A percentile compares a stretch with the other conserved stretches of the same genome.
Evolutionary conservation across 2,888 invertebrate species (phyloP).

Genomic region (Calephelis perditalis): DNA sequence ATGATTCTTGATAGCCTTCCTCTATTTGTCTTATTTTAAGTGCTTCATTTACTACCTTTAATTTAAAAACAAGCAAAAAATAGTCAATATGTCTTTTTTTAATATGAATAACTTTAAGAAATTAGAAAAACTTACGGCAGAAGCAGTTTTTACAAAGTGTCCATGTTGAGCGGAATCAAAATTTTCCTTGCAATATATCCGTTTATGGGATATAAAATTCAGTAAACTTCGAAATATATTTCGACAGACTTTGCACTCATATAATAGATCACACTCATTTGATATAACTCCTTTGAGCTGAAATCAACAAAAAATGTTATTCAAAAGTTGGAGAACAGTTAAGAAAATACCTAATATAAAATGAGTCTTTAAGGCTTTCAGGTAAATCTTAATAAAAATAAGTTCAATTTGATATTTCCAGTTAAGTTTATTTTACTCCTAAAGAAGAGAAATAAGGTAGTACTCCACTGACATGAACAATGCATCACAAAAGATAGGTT

Average conservation of each 20-base stretch:
- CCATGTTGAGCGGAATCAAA: constrained; percentile 67
- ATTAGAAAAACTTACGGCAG: constrained; percentile 54
- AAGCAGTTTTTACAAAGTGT: constrained; percentile 60
- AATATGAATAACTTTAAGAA: constrained; percentile 15
- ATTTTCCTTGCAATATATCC: constrained; percentile 85
- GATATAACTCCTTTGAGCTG: constrained; percentile 86
- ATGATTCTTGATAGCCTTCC: constrained; percentile 59
- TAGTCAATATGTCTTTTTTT: neutral
- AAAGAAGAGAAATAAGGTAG: no score
- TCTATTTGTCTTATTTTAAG: constrained; percentile 69
- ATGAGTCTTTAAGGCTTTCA: no score
- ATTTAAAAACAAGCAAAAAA: constrained; percentile 24
- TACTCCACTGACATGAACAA: no score
- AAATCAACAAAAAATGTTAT: constrained; percentile 37
- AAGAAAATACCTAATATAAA: no score
- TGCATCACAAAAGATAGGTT: no score
- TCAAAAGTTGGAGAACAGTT: neutral
- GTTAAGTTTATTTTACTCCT: no score
- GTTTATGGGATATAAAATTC: constrained; percentile 93
- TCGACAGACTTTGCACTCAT: constrained; percentile 92
- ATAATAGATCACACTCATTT: constrained; percentile 92
- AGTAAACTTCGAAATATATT: constrained; percentile 91
- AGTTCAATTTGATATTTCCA: no score
- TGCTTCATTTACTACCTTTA: constrained; percentile 56
- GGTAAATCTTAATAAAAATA: no score